A percentile compares a stretch with the other conserved stretches of the same genome.
Evolutionary conservation across 2,888 invertebrate species (phyloP).

Genomic region (Cerastis rubricosa): DNA sequence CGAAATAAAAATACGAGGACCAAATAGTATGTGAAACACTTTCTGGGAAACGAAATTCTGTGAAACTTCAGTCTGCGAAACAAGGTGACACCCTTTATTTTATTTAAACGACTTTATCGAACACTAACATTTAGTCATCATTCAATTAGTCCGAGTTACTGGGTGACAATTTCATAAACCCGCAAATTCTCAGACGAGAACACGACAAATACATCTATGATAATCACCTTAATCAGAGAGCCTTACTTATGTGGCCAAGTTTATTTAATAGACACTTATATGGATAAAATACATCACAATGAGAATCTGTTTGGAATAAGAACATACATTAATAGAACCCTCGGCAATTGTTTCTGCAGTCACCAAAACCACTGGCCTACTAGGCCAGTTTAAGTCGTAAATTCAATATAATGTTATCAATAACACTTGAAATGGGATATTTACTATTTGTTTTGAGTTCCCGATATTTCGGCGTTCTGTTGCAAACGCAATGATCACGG

Average conservation of each 20-base stretch:
- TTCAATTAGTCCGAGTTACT: neutral
- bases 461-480: no score
- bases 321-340: neutral
- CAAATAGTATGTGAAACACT: no score
- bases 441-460: no score
- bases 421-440: no score
- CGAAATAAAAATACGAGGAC: no score
- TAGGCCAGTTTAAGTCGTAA: constrained; percentile 4
- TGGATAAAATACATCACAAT: constrained; percentile 1
- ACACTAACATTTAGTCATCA: neutral
- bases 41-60: no score
- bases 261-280: neutral
- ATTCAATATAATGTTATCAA: neutral
- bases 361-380: neutral
- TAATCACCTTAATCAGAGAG: neutral
- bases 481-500: no score
- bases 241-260: neutral
- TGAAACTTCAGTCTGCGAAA: no score
- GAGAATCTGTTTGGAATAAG: constrained; percentile 8
- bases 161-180: neutral
- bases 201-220: neutral
- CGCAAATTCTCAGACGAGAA: neutral
- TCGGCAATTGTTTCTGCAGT: constrained; percentile 1
- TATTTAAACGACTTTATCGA: neutral
- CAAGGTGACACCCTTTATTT: no score